Conservation (phyloP, 2,797 vertebrate genomes). For the Clarias pachynema region DNA sequence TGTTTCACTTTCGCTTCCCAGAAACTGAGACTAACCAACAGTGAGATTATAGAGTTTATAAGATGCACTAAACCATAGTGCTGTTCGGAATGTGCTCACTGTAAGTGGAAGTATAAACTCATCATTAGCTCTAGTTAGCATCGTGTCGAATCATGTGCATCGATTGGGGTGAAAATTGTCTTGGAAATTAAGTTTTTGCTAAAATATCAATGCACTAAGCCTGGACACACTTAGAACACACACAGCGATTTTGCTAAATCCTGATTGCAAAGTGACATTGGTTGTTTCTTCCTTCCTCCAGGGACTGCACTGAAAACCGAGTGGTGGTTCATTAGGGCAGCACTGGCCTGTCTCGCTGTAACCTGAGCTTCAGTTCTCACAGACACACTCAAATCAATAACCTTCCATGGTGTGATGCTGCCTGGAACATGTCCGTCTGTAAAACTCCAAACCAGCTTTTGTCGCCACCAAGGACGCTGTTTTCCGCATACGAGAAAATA, state of each 20-base stretch:
- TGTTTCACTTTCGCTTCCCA: not conserved
- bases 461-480: not conserved
- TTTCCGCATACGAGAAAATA: not conserved
- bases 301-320: not conserved
- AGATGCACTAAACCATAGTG: too few species aligned
- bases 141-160: not conserved
- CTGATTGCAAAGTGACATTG: not conserved
- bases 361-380: constrained; percentile 2
- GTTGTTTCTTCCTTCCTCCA: not conserved
- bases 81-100: not conserved
- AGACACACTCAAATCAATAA: constrained; percentile 8
- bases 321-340: not conserved
- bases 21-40: not conserved
- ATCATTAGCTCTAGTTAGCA: not conserved
- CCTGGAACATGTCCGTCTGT: not conserved
- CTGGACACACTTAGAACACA: too few species aligned
- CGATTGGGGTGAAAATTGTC: not conserved
- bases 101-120: not conserved
- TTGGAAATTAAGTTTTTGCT: not conserved
- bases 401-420: not conserved
- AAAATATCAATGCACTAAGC: not conserved
- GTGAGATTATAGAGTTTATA: not conserved
- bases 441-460: not conserved
- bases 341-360: not conserved
- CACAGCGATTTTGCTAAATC: not conserved